Conservation (phyloP, 1,140 invertebrate species). For the Bombus cullumanus region DNA sequence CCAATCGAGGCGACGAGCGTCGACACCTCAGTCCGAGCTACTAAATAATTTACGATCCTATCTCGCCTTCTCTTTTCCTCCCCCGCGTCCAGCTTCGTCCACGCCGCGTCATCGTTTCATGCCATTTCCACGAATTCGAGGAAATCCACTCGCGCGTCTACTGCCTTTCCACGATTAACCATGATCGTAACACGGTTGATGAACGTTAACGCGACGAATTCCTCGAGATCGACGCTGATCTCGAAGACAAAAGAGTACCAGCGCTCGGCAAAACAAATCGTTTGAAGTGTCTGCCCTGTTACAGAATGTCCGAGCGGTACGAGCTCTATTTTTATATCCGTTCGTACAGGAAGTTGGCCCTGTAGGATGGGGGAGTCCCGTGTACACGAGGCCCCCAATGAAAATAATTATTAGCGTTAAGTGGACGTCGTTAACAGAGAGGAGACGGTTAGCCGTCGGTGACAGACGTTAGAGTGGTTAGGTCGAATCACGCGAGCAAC, state of each 20-base stretch:
- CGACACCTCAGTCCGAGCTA: slow-evolving; percentile 63
- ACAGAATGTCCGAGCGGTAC: slow-evolving; percentile 61
- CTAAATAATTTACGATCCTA: slow-evolving; percentile 81
- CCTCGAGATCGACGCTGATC: not conserved
- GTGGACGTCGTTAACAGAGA: slow-evolving; percentile 80
- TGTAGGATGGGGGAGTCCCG: slow-evolving; percentile 73
- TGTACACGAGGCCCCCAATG: slow-evolving; percentile 78
- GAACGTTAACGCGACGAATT: not conserved
- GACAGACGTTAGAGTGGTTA: slow-evolving; percentile 79
- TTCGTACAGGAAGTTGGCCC: slow-evolving; percentile 81
- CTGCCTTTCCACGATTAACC: not conserved
- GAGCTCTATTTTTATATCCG: slow-evolving; percentile 83
- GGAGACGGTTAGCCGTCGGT: slow-evolving; percentile 71
- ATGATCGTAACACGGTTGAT: not conserved
- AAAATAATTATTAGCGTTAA: slow-evolving; percentile 83
- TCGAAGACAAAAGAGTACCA: slow-evolving; percentile 7
- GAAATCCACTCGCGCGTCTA: not conserved
- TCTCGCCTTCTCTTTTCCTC: slow-evolving; percentile 26
- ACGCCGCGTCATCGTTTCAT: slow-evolving; percentile 24
- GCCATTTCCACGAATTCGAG: slow-evolving; percentile 7
- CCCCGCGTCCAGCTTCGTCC: not conserved
- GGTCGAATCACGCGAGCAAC: slow-evolving; percentile 74
- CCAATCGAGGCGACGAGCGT: slow-evolving; percentile 61
- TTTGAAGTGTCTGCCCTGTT: slow-evolving; percentile 59
- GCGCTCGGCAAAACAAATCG: slow-evolving; percentile 37